phyloP scores from a whole-genome alignment of 2,888 invertebrate genomes.

The Morpho helenor region DNA sequence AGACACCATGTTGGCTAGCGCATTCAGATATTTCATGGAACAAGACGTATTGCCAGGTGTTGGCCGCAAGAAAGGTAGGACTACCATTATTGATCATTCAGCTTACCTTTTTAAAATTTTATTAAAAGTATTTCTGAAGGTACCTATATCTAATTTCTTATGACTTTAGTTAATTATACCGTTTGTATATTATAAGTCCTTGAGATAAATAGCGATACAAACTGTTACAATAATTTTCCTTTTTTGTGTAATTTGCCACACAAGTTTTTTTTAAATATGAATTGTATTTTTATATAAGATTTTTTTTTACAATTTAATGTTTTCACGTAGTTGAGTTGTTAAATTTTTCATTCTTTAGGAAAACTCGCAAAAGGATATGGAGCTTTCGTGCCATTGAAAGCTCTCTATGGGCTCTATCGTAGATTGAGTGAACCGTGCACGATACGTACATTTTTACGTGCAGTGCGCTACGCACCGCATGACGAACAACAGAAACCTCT shows the following conservation, averaged over 20 bases:
- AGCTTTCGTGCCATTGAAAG: constrained; percentile 60
- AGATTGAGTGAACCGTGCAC: constrained; percentile 69
- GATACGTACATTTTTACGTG: constrained; percentile 53
- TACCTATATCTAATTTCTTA: no score
- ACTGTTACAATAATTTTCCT: no score
- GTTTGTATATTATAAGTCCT: no score
- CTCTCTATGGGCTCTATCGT: constrained; percentile 62
- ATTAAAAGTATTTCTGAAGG: no score
- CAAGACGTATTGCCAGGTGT: constrained; percentile 61
- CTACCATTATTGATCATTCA: no score
- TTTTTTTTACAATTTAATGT: no score
- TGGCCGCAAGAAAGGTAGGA: constrained; percentile 58
- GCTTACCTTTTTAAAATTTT: no score
- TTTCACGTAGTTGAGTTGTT: not conserved
- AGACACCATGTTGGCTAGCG: constrained; percentile 70
- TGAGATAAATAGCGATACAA: no score
- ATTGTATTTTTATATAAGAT: no score
- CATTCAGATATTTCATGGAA: constrained; percentile 75
- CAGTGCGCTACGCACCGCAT: constrained; percentile 47
- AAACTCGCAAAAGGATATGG: constrained; percentile 50
- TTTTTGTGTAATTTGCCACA: no score
- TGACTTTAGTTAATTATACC: no score
- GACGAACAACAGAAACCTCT: constrained; percentile 33
- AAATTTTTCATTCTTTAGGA: constrained; percentile 36
- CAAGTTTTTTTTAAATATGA: no score